These are phyloP conservation scores for Crax fasciolata DNA, from an alignment of 2,797 vertebrate genomes.

Conservation along the genomic window DNA sequence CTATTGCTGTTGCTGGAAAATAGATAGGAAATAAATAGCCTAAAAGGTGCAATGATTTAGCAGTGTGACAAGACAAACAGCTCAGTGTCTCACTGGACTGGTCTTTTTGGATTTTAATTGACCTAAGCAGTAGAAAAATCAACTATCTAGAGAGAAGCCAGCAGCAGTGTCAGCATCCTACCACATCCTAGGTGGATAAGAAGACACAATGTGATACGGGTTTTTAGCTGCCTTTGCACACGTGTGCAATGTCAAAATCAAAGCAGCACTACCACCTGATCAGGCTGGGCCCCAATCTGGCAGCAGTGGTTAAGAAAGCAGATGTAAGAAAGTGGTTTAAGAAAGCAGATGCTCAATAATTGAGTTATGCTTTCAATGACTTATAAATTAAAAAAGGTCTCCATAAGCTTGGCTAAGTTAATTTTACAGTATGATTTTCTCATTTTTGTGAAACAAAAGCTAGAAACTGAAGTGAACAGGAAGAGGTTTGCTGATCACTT, in stretches of 20 bases:
- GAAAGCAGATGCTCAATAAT: background rate
- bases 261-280: background rate
- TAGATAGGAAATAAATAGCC: background rate
- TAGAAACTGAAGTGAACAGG: background rate
- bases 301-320: background rate
- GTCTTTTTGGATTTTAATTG: background rate
- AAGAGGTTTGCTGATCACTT: background rate
- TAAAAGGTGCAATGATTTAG: background rate
- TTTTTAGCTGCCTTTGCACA: background rate
- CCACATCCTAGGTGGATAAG: background rate
- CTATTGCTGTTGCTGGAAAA: background rate
- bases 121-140: background rate
- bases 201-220: background rate
- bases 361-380: background rate
- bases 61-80: background rate
- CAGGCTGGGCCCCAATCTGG: background rate
- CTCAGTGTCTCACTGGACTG: background rate
- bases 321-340: background rate
- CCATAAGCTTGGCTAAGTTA: background rate
- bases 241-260: background rate
- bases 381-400: constrained; percentile 6
- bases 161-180: background rate
- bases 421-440: background rate
- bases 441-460: background rate
- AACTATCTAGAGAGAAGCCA: background rate